phyloP scores from a whole-genome alignment of 2,888 invertebrate species.

The Calephelis perditalis region DNA sequence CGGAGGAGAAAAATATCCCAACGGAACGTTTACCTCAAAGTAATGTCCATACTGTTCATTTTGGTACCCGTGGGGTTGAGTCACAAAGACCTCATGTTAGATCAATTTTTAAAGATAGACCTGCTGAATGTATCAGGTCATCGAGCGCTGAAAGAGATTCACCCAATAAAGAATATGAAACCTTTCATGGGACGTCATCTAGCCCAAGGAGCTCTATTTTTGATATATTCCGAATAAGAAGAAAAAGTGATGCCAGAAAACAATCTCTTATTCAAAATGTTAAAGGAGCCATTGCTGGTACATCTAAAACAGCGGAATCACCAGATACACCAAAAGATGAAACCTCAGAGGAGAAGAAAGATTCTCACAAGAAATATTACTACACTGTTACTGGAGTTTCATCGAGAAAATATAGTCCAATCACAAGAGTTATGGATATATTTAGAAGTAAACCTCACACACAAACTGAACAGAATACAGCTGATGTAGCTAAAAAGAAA shows the following conservation, averaged over 20 bases:
- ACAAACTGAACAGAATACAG: constrained; percentile 45
- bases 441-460: constrained; percentile 62
- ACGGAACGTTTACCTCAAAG: constrained; percentile 50
- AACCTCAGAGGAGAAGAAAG: constrained; percentile 50
- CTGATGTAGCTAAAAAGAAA: constrained; percentile 61
- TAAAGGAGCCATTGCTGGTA: constrained; percentile 40
- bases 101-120: constrained; percentile 65
- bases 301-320: constrained; percentile 51
- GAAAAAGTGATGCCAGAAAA: constrained; percentile 71
- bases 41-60: constrained; percentile 71
- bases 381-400: constrained; percentile 73
- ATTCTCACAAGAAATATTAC: constrained; percentile 70
- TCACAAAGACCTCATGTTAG: constrained; percentile 67
- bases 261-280: constrained; percentile 49
- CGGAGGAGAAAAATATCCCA: constrained; percentile 53
- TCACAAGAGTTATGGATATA: constrained; percentile 71
- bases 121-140: constrained; percentile 52
- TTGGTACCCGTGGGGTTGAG: constrained; percentile 68
- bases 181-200: constrained; percentile 70
- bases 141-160: constrained; percentile 65
- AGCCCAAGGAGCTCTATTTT: constrained; percentile 72
- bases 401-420: constrained; percentile 68
- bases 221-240: constrained; percentile 69
- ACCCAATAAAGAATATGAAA: constrained; percentile 65
- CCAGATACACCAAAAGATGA: constrained; percentile 56